phyloP scores from a whole-genome alignment of 2,888 invertebrate species.

The Lochmaea capreae region DNA sequence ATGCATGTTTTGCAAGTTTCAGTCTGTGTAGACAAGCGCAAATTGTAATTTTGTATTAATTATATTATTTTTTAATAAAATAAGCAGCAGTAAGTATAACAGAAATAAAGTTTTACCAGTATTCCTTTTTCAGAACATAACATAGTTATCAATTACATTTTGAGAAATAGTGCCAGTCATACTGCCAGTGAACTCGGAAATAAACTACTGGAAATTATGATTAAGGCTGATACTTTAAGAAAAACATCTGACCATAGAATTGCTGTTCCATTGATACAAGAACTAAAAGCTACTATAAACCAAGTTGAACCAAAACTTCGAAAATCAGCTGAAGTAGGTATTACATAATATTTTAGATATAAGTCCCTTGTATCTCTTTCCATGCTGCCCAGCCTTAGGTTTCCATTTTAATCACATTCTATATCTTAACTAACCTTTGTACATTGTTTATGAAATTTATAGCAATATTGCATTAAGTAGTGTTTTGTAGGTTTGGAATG shows the following conservation, averaged over 20 bases:
- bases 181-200: conserved; percentile 58
- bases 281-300: conserved; percentile 71
- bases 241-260: conserved; percentile 64
- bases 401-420: not conserved
- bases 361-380: too few relatives aligned
- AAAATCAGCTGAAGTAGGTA: conserved; percentile 72
- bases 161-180: conserved; percentile 68
- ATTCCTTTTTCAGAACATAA: conserved; percentile 52
- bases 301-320: conserved; percentile 77
- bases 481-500: conserved; percentile 72
- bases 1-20: not conserved
- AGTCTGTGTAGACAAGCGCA: too few relatives aligned
- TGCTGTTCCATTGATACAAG: conserved; percentile 68
- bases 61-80: too few relatives aligned
- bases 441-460: too few relatives aligned
- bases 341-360: not conserved
- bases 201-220: conserved; percentile 66
- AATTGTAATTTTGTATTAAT: too few relatives aligned
- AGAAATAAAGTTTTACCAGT: conserved; percentile 15
- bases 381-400: not conserved
- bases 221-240: conserved; percentile 67
- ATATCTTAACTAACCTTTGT: not conserved
- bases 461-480: not conserved
- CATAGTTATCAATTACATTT: conserved; percentile 65
- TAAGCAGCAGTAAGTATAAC: too few relatives aligned